Conservation (phyloP, 2,797 vertebrate genomes). For the Carapus acus region DNA sequence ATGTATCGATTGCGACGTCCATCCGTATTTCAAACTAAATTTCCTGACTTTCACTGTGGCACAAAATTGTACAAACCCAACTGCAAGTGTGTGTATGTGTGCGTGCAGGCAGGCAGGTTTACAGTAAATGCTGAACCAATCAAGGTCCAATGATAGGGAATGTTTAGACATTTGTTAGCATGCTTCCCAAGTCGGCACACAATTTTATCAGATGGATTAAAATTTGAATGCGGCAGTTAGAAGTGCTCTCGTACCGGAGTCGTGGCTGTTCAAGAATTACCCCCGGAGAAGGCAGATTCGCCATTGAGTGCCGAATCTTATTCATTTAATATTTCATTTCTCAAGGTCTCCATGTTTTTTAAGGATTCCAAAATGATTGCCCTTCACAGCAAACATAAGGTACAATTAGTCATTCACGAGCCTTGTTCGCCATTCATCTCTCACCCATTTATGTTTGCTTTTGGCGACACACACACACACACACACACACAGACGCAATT, state of each 20-base stretch:
- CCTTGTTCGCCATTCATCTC: slow-evolving; percentile 58
- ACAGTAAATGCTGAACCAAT: too few relatives aligned
- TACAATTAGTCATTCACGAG: slow-evolving; percentile 63
- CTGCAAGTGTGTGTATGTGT: too few relatives aligned
- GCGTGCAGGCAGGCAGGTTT: too few relatives aligned
- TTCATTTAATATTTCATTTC: slow-evolving; percentile 10
- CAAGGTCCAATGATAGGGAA: too few relatives aligned
- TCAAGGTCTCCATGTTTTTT: slow-evolving; percentile 28
- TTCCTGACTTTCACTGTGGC: slow-evolving; percentile 38
- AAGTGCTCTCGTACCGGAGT: background rate
- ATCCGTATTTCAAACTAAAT: slow-evolving; percentile 24
- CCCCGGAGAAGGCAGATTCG: too few relatives aligned
- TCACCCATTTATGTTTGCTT: slow-evolving; percentile 52
- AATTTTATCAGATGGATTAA: too few relatives aligned
- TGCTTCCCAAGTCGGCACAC: slow-evolving; percentile 14
- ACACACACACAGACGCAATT: slow-evolving; percentile 26
- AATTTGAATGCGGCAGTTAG: slow-evolving; percentile 3
- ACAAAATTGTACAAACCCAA: slow-evolving; percentile 10
- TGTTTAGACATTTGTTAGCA: too few relatives aligned
- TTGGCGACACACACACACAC: slow-evolving; percentile 39
- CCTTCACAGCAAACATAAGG: slow-evolving; percentile 42
- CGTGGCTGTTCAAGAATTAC: background rate
- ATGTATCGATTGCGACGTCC: slow-evolving; percentile 37
- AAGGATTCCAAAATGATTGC: slow-evolving; percentile 47
- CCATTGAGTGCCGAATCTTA: too few relatives aligned